Evolutionary conservation across 2,113 vertebrate species (phyloP).

Genomic region (Ondatra zibethicus): DNA sequence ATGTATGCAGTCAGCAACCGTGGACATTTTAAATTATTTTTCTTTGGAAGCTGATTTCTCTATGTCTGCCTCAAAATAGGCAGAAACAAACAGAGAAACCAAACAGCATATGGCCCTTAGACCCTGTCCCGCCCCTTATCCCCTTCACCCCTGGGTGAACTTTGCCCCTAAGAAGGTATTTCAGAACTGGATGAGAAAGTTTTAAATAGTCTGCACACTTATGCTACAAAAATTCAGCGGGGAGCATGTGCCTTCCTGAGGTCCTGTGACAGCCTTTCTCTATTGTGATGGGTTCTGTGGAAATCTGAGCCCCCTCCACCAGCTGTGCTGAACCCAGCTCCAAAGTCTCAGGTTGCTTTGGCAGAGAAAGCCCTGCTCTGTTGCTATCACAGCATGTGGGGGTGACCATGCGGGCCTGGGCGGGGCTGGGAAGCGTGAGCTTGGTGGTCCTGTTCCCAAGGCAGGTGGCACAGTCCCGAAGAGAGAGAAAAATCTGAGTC

Average conservation of each 20-base stretch:
- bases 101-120: conserved; percentile 67
- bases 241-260: conserved; percentile 43
- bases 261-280: background rate
- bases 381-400: background rate
- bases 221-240: conserved; percentile 74
- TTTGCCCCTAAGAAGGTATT: conserved; percentile 77
- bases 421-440: background rate
- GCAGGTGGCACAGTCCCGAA: background rate
- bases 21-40: background rate
- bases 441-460: background rate
- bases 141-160: conserved; percentile 66
- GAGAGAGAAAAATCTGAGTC: background rate
- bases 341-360: conserved; percentile 39
- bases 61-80: background rate
- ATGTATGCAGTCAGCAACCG: background rate
- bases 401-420: background rate
- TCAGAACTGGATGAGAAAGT: conserved; percentile 61
- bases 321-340: conserved; percentile 36
- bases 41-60: background rate
- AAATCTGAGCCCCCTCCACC: conserved; percentile 67
- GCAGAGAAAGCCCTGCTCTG: conserved; percentile 36
- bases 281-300: conserved; percentile 53
- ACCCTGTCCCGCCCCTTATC: background rate
- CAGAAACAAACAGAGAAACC: background rate
- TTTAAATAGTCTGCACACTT: conserved; percentile 83